Percentiles rank a stretch among this genome's conserved stretches.
Evolutionary conservation across 2,888 invertebrate species (phyloP).

Genomic region (Hesperia comma): DNA sequence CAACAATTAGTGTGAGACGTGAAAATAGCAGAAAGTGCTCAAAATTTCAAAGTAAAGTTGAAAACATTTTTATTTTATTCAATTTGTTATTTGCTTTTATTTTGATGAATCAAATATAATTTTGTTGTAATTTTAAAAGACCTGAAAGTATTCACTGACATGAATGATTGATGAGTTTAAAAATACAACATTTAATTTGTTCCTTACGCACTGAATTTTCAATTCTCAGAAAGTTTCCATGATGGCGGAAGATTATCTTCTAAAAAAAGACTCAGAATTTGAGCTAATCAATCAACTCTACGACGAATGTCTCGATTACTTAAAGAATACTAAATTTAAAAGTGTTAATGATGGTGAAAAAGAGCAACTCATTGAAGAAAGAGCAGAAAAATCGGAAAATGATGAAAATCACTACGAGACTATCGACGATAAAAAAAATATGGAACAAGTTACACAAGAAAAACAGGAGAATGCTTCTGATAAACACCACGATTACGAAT

Average conservation of each 20-base stretch:
- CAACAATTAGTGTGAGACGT: no score
- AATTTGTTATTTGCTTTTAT: no score
- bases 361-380: constrained; percentile 14
- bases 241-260: constrained; percentile 49
- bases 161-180: constrained; percentile 18
- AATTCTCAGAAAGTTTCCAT: constrained; percentile 12
- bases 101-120: no score
- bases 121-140: no score
- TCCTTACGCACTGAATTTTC: constrained; percentile 2
- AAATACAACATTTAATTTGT: neutral
- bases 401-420: constrained; percentile 57
- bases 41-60: no score
- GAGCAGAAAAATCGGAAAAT: constrained; percentile 31
- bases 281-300: constrained; percentile 68
- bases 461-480: constrained; percentile 8
- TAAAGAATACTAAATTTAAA: constrained; percentile 50
- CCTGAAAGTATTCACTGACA: no score
- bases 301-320: constrained; percentile 71
- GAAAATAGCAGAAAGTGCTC: no score
- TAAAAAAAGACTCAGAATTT: constrained; percentile 55
- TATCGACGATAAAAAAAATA: constrained; percentile 48
- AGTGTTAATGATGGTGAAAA: constrained; percentile 12
- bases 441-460: constrained; percentile 22
- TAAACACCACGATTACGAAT: constrained; percentile 36
- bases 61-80: no score